Evolutionary conservation across 2,888 invertebrate genomes (phyloP).

Genomic region (Girardia tigrina): DNA sequence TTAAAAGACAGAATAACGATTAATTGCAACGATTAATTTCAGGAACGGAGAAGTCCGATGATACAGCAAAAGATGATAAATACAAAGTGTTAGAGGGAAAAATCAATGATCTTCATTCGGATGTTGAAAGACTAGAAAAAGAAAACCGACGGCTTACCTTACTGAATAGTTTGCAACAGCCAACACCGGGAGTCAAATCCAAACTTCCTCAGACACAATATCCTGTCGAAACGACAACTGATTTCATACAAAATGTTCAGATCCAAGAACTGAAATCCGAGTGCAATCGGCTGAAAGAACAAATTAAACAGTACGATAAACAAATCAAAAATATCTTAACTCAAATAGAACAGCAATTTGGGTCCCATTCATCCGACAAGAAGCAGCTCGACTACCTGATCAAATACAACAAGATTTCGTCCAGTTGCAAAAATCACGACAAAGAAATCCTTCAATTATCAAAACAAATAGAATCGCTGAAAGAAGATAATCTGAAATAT

Average conservation of each 20-base stretch:
- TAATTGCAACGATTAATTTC: too few species aligned
- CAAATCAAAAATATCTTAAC: background rate
- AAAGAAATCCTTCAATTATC: background rate
- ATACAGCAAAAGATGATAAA: slow-evolving; percentile 24
- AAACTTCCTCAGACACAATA: background rate
- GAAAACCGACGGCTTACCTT: slow-evolving; percentile 37
- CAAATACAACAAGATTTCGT: background rate
- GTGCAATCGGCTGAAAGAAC: slow-evolving; percentile 1
- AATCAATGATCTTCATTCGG: slow-evolving; percentile 38
- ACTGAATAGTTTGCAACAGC: slow-evolving; percentile 24
- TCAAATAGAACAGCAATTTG: background rate
- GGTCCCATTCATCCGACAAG: background rate
- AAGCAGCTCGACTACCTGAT: background rate
- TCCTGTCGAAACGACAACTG: background rate
- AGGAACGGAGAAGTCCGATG: slow-evolving; percentile 25
- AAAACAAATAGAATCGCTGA: background rate
- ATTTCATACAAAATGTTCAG: slow-evolving; percentile 3
- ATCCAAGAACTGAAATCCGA: background rate
- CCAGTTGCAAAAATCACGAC: background rate
- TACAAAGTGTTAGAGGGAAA: slow-evolving; percentile 27
- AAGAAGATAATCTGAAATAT: background rate
- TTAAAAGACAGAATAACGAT: too few species aligned
- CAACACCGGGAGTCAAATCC: background rate
- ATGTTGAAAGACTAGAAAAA: slow-evolving; percentile 38
- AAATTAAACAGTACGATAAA: slow-evolving; percentile 17